Percentiles rank a stretch among this genome's conserved stretches.
Evolutionary conservation across 2,113 vertebrate genomes (phyloP).

Genomic region (Prionailurus viverrinus): DNA sequence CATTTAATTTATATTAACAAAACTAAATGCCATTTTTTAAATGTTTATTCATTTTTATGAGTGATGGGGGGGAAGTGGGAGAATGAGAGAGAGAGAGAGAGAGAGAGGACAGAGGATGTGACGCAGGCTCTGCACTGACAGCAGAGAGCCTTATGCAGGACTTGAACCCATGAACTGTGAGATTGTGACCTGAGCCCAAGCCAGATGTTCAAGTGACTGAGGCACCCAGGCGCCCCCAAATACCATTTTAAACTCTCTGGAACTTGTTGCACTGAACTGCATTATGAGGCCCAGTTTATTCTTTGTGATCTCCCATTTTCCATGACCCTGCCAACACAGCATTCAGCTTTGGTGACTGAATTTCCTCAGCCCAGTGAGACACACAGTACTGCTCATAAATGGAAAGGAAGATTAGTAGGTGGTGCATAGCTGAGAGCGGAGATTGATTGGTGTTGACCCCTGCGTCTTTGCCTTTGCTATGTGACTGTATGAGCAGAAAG

Average conservation of each 20-base stretch:
- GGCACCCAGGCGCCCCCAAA: not conserved
- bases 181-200: too few relatives aligned
- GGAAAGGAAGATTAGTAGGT: not conserved
- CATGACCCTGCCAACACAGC: not conserved
- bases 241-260: not conserved
- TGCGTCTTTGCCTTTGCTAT: not conserved
- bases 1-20: slow-evolving; percentile 17
- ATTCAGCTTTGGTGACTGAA: not conserved
- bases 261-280: not conserved
- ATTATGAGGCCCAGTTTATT: not conserved
- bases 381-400: not conserved
- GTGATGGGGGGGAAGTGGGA: too few relatives aligned
- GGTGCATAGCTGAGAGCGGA: not conserved
- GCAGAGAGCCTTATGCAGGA: too few relatives aligned
- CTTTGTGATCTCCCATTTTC: not conserved
- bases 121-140: too few relatives aligned
- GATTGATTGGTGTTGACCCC: not conserved
- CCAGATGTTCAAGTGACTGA: too few relatives aligned
- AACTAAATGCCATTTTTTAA: not conserved
- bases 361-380: not conserved
- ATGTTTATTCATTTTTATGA: too few relatives aligned
- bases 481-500: not conserved
- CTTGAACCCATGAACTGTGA: too few relatives aligned
- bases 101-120: too few relatives aligned
- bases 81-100: too few relatives aligned